Conservation (phyloP, 2,888 invertebrate genomes). For the Eupithecia insigniata region DNA sequence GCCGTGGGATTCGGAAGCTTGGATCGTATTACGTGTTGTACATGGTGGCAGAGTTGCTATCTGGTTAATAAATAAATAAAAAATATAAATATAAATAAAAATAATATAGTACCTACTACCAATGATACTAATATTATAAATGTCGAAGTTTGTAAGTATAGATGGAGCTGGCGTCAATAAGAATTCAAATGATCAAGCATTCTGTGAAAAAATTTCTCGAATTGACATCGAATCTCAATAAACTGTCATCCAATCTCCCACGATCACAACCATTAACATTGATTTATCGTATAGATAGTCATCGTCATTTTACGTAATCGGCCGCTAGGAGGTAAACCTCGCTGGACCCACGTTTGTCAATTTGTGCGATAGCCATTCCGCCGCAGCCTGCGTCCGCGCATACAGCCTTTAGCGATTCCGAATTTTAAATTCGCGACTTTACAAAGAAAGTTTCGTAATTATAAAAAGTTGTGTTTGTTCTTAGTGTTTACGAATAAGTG, state of each 20-base stretch:
- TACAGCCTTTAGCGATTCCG: conserved; percentile 46
- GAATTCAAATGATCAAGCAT: not conserved
- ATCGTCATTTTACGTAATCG: conserved; percentile 39
- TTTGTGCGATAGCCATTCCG: conserved; percentile 66
- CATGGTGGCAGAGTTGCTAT: not conserved
- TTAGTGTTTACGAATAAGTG: not conserved
- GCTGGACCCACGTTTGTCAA: conserved; percentile 64
- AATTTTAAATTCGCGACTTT: conserved; percentile 23
- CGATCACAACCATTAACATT: conserved; percentile 25
- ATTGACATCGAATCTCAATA: conserved; percentile 8
- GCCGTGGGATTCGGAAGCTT: conserved; percentile 64
- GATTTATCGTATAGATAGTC: conserved; percentile 28
- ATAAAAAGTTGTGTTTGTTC: not conserved
- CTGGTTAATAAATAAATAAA: too few species aligned
- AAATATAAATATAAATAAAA: too few species aligned
- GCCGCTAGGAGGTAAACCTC: conserved; percentile 46
- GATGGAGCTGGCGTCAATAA: not conserved
- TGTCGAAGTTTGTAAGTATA: too few species aligned
- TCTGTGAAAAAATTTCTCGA: not conserved
- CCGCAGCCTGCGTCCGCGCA: conserved; percentile 56
- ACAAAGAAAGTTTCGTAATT: conserved; percentile 8
- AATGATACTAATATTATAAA: too few species aligned
- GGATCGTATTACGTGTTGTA: conserved; percentile 40
- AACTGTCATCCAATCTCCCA: conserved; percentile 31
- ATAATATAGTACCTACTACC: too few species aligned